These are phyloP conservation scores for Mycetomoellerius zeteki DNA, from an alignment of 1,140 invertebrate genomes.

Conservation along the genomic window DNA sequence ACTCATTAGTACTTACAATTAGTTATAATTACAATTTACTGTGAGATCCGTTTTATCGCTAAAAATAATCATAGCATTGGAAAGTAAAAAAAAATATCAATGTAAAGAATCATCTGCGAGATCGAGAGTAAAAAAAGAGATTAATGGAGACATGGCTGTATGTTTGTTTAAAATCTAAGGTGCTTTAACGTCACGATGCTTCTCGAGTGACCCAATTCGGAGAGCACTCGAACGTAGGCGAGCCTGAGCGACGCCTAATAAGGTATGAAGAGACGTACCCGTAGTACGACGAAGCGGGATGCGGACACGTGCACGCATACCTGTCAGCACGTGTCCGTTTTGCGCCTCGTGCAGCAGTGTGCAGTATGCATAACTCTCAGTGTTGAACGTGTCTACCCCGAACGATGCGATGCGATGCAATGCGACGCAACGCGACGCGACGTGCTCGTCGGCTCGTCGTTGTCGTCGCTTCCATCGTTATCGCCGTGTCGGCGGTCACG, in stretches of 20 bases:
- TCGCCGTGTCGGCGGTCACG: slow-evolving; percentile 52
- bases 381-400: slow-evolving; percentile 53
- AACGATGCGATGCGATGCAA: neutral
- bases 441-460: slow-evolving; percentile 32
- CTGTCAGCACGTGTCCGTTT: slow-evolving; percentile 65
- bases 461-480: slow-evolving; percentile 46
- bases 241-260: slow-evolving; percentile 78
- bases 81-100: neutral
- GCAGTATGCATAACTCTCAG: slow-evolving; percentile 54
- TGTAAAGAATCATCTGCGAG: neutral
- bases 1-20: neutral
- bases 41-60: neutral
- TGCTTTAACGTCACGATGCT: slow-evolving; percentile 45
- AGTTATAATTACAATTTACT: neutral
- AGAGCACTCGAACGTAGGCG: slow-evolving; percentile 77
- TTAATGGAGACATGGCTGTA: neutral
- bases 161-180: neutral
- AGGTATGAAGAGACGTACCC: slow-evolving; percentile 78
- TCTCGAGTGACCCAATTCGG: slow-evolving; percentile 80
- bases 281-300: slow-evolving; percentile 24
- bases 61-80: neutral
- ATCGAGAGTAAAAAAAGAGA: neutral
- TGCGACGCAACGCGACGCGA: neutral
- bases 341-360: slow-evolving; percentile 24
- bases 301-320: slow-evolving; percentile 62